Evolutionary conservation across 1,140 invertebrate species (phyloP).

Genomic region (Geopemphigus sp.): DNA sequence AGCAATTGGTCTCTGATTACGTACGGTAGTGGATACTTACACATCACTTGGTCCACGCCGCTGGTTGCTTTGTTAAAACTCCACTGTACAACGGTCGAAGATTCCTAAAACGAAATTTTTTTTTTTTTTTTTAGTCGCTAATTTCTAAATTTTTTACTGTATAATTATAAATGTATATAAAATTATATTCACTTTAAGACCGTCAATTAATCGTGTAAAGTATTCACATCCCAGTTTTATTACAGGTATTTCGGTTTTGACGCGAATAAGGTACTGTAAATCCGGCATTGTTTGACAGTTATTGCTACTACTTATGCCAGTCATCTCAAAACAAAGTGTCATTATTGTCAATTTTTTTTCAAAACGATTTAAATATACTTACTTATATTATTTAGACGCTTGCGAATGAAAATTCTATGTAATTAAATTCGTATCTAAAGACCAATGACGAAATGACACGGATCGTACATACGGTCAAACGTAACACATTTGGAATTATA

Average conservation of each 20-base stretch:
- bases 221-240: conserved; percentile 12
- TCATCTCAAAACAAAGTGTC: too few species aligned
- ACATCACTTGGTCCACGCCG: neutral
- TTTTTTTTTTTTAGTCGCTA: neutral
- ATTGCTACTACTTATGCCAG: neutral
- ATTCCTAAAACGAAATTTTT: neutral
- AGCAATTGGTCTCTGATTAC: neutral
- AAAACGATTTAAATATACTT: too few species aligned
- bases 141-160: too few species aligned
- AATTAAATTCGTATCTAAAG: too few species aligned
- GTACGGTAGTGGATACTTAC: conserved; percentile 6
- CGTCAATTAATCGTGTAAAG: neutral
- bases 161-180: neutral
- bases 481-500: too few species aligned
- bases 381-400: too few species aligned
- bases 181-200: conserved; percentile 9
- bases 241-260: conserved; percentile 24
- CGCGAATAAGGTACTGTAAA: neutral
- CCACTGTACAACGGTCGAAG: neutral
- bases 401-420: too few species aligned
- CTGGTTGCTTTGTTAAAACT: conserved; percentile 3
- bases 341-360: too few species aligned
- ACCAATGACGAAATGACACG: too few species aligned
- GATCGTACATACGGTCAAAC: too few species aligned
- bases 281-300: neutral